Conservation (phyloP, 2,113 vertebrate species). For the Eolophus roseicapilla region DNA sequence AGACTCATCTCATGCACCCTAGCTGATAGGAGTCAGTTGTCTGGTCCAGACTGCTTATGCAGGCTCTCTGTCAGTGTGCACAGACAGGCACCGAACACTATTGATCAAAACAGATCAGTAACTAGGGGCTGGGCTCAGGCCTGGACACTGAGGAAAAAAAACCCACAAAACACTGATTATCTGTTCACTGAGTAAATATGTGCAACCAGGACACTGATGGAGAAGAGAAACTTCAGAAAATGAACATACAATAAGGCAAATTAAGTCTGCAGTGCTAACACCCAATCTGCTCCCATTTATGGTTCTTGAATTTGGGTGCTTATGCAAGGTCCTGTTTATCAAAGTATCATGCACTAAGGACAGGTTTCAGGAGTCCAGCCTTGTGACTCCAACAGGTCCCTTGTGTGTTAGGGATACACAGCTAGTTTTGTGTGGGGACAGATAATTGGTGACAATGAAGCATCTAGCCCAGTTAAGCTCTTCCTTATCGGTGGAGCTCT, state of each 20-base stretch:
- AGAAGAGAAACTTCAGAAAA: background rate
- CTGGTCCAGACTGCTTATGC: background rate
- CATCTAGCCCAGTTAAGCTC: background rate
- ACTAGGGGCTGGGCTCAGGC: background rate
- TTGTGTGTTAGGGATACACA: background rate
- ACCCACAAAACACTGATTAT: accelerated
- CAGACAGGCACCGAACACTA: background rate
- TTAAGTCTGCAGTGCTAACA: background rate
- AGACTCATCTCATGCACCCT: background rate
- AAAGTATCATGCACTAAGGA: background rate
- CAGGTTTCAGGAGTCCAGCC: background rate
- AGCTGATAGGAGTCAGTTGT: background rate
- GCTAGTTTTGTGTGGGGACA: background rate
- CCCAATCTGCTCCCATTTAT: background rate
- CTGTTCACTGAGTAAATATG: background rate
- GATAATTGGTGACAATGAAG: background rate
- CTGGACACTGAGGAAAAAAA: background rate
- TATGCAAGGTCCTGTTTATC: background rate
- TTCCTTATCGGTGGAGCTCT: background rate
- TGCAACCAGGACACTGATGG: background rate
- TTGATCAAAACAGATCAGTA: background rate
- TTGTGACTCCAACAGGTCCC: background rate
- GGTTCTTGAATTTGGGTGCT: background rate
- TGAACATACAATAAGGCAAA: background rate
- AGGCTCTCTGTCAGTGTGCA: background rate